These are phyloP conservation scores for Pica pica DNA, from an alignment of 2,113 vertebrate genomes.

Conservation along the genomic window DNA sequence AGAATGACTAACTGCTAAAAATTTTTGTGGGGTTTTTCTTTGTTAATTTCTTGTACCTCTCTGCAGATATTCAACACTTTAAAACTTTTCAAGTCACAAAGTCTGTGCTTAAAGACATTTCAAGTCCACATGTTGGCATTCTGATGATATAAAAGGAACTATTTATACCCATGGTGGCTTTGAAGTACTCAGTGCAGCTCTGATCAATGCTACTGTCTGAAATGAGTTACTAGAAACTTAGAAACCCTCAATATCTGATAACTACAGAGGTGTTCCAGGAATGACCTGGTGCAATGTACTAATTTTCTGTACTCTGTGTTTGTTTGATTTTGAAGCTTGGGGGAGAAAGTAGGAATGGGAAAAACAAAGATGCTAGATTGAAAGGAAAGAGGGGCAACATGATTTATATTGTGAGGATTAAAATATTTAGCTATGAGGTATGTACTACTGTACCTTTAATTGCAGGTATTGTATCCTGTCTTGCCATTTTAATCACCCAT, in stretches of 20 bases:
- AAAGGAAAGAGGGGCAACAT: not conserved
- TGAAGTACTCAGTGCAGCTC: not conserved
- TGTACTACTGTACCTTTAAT: not conserved
- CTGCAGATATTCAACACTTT: not conserved
- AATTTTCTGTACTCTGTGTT: not conserved
- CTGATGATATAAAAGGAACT: not conserved
- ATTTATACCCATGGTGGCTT: not conserved
- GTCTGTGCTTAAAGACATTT: rapidly evolving
- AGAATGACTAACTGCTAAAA: not conserved
- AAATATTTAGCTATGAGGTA: not conserved
- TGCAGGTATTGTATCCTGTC: not conserved
- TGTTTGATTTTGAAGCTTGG: not conserved
- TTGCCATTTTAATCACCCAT: not conserved
- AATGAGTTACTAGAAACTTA: not conserved
- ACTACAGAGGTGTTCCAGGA: not conserved
- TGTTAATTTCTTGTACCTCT: not conserved
- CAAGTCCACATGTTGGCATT: not conserved
- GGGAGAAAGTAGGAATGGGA: not conserved
- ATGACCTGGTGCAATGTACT: not conserved
- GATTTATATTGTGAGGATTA: not conserved
- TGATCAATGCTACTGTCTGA: not conserved
- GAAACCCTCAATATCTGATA: not conserved
- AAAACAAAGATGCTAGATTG: not conserved
- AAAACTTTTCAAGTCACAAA: not conserved
- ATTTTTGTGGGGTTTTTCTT: not conserved